Evolutionary conservation across 37 sponge, comb jelly and placozoan genomes (phyloP).

Genomic region (Axinella damicornis): DNA sequence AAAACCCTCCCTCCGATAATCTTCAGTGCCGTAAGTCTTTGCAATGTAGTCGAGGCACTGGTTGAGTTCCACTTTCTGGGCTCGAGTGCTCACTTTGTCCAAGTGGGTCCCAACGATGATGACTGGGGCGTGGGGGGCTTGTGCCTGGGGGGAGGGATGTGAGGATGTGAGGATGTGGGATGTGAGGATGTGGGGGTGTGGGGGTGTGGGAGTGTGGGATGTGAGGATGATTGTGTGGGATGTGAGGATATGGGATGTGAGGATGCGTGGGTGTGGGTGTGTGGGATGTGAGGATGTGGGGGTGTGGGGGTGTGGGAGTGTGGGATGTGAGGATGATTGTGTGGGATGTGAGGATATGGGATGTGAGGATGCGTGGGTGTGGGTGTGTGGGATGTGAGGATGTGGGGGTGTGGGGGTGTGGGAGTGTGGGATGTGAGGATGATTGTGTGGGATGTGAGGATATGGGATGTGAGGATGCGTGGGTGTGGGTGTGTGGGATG

Average conservation of each 20-base stretch:
- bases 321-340: neutral
- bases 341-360: slow-evolving; percentile 68
- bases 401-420: neutral
- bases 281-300: neutral
- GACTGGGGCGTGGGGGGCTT: slow-evolving; percentile 80
- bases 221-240: slow-evolving; percentile 28
- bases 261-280: neutral
- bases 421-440: neutral
- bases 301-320: neutral
- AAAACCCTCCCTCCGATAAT: slow-evolving; percentile 22
- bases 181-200: neutral
- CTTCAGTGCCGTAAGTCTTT: slow-evolving; percentile 12
- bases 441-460: neutral
- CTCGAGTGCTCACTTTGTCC: slow-evolving; percentile 46
- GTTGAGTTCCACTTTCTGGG: slow-evolving; percentile 1
- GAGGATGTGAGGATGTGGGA: neutral
- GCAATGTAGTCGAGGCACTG: slow-evolving; percentile 16
- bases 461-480: neutral
- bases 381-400: neutral
- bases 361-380: slow-evolving; percentile 44
- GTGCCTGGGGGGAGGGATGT: slow-evolving; percentile 50
- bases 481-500: neutral
- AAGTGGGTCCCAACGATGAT: slow-evolving; percentile 81
- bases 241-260: slow-evolving; percentile 71
- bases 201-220: neutral